Conservation (phyloP, 2,888 invertebrate species). For the Polymixis flavicincta region DNA sequence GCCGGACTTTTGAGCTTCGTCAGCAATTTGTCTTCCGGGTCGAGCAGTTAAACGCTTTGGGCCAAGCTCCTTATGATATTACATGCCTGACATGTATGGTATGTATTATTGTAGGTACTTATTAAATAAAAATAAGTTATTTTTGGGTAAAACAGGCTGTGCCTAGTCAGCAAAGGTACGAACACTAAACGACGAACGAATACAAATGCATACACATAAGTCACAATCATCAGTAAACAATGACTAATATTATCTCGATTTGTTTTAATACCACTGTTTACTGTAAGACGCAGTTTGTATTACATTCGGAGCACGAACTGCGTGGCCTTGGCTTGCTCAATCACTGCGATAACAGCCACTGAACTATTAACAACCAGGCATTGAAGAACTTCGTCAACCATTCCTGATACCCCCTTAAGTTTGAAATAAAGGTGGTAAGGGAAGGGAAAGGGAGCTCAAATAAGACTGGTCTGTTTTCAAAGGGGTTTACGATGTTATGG, state of each 20-base stretch:
- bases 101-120: not conserved
- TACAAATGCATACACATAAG: slow-evolving; percentile 24
- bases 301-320: slow-evolving; percentile 77
- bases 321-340: slow-evolving; percentile 74
- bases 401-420: slow-evolving; percentile 33
- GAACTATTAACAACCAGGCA: slow-evolving; percentile 62
- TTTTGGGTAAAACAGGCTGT: not conserved
- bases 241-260: slow-evolving; percentile 61
- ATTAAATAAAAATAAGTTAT: not conserved
- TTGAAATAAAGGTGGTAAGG: slow-evolving; percentile 12
- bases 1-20: slow-evolving; percentile 32
- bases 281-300: slow-evolving; percentile 69
- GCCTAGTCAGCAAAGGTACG: not conserved
- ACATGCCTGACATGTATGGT: not conserved
- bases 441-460: slow-evolving; percentile 53
- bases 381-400: slow-evolving; percentile 26
- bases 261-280: slow-evolving; percentile 67
- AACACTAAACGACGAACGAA: not conserved
- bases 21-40: slow-evolving; percentile 42
- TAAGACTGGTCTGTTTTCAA: slow-evolving; percentile 65
- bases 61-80: slow-evolving; percentile 1
- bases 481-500: slow-evolving; percentile 71
- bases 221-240: slow-evolving; percentile 55
- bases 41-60: slow-evolving; percentile 18
- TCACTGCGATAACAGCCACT: slow-evolving; percentile 73